Evolutionary conservation across 2,888 invertebrate species (phyloP).

Genomic region (Coleophora flavipennella): DNA sequence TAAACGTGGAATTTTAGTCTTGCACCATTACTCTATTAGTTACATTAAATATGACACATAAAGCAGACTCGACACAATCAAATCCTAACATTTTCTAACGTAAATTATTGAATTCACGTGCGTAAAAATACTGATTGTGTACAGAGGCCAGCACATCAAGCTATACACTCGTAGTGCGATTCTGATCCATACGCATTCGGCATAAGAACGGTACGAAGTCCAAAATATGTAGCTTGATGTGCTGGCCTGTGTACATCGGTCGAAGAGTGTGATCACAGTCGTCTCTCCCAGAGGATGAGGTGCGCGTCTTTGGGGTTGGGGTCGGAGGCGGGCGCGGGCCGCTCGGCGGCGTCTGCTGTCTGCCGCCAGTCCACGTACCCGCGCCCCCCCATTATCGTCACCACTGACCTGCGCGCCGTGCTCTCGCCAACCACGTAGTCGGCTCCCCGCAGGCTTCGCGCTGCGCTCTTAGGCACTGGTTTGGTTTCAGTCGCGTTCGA

Average conservation of each 20-base stretch:
- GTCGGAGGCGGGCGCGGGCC: conserved; percentile 71
- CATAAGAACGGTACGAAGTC: too few species aligned
- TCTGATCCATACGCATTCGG: too few species aligned
- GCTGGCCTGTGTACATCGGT: too few species aligned
- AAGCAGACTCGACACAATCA: conserved; percentile 19
- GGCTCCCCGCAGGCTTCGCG: conserved; percentile 50
- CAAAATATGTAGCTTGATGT: too few species aligned
- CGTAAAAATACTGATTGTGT: conserved; percentile 5
- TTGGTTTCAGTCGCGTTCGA: conserved; percentile 30
- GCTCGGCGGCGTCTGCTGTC: conserved; percentile 75
- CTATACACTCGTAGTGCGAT: too few species aligned
- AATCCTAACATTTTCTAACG: conserved; percentile 19
- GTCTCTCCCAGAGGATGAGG: conserved; percentile 89
- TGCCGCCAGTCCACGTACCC: conserved; percentile 92
- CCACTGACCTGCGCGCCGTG: conserved; percentile 79
- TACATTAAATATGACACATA: conserved; percentile 43
- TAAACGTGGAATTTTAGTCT: conserved; percentile 22
- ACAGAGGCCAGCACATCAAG: too few species aligned
- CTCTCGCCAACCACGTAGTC: conserved; percentile 56
- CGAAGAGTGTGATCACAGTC: conserved; percentile 40
- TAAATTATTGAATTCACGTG: conserved; percentile 14
- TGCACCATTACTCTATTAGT: conserved; percentile 23
- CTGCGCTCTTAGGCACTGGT: conserved; percentile 37
- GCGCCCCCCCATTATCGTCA: conserved; percentile 89
- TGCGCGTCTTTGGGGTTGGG: conserved; percentile 90